These are phyloP conservation scores for Acyrthosiphon pisum DNA, from an alignment of 1,140 invertebrate genomes.

Conservation along the genomic window DNA sequence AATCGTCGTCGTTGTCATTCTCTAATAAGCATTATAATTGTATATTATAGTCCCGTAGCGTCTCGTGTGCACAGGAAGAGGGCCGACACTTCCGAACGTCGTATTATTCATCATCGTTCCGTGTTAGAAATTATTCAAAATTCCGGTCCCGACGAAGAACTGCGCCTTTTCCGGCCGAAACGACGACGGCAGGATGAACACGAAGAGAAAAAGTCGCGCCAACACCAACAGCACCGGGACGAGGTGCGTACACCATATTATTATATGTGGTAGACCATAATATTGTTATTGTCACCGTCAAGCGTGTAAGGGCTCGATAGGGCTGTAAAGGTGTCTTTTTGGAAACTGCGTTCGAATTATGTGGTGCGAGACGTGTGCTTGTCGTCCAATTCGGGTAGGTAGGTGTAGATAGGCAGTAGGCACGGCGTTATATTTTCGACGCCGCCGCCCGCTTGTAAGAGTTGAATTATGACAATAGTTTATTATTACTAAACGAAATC, in stretches of 20 bases:
- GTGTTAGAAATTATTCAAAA: slow-evolving; percentile 63
- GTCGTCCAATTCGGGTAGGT: background rate
- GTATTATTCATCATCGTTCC: background rate
- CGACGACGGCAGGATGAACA: slow-evolving; percentile 63
- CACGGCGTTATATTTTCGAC: no score
- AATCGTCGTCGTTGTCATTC: background rate
- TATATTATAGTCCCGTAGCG: background rate
- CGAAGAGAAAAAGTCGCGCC: slow-evolving; percentile 65
- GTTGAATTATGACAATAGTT: background rate
- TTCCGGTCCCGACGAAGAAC: slow-evolving; percentile 69
- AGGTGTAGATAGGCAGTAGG: background rate
- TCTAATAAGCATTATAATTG: background rate
- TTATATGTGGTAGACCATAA: background rate
- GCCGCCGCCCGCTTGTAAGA: background rate
- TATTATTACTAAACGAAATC: background rate
- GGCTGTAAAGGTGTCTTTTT: background rate
- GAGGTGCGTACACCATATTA: background rate
- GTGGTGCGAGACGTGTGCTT: background rate
- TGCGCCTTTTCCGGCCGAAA: slow-evolving; percentile 67
- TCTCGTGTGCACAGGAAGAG: background rate
- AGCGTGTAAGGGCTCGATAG: no score
- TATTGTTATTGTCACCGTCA: background rate
- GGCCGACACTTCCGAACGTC: background rate
- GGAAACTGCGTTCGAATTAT: background rate
- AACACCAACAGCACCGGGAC: slow-evolving; percentile 62